Percentiles rank a stretch among this genome's conserved stretches.
These are phyloP conservation scores for Drosophila auraria DNA, from an alignment of 1,140 invertebrate species.

Conservation along the genomic window DNA sequence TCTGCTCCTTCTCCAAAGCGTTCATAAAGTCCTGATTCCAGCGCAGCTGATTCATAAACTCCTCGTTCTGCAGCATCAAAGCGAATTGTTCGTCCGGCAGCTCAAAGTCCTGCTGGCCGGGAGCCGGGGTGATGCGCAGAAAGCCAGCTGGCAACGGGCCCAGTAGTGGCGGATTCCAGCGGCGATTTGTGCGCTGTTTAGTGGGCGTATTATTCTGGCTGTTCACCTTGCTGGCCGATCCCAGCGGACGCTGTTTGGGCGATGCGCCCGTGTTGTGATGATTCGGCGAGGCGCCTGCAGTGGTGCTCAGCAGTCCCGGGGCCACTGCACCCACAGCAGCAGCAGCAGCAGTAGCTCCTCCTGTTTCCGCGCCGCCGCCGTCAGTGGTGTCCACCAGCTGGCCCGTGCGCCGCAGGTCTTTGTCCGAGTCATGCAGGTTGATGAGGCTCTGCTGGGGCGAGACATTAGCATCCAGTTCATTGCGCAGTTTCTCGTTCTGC, in stretches of 20 bases:
- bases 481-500: constrained; percentile 90
- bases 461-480: constrained; percentile 88
- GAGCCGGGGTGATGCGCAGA: constrained; percentile 85
- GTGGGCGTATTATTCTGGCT: constrained; percentile 68
- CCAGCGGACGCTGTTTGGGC: constrained; percentile 74
- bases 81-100: constrained; percentile 93
- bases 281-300: constrained; percentile 64
- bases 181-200: constrained; percentile 70
- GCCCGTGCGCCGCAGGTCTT: constrained; percentile 49
- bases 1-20: constrained; percentile 91
- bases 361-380: constrained; percentile 36
- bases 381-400: constrained; percentile 68
- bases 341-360: constrained; percentile 24
- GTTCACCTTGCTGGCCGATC: constrained; percentile 46
- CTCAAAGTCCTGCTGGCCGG: constrained; percentile 77
- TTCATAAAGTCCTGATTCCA: constrained; percentile 96
- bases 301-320: constrained; percentile 42
- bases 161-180: constrained; percentile 93
- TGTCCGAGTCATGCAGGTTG: constrained; percentile 75
- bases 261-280: constrained; percentile 84
- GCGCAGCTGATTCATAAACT: constrained; percentile 95
- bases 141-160: constrained; percentile 93
- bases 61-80: constrained; percentile 95
- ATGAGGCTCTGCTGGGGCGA: constrained; percentile 84
- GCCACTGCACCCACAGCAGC: constrained; percentile 24